phyloP scores from a whole-genome alignment of 2,113 vertebrate genomes.

The Pavo muticus region DNA sequence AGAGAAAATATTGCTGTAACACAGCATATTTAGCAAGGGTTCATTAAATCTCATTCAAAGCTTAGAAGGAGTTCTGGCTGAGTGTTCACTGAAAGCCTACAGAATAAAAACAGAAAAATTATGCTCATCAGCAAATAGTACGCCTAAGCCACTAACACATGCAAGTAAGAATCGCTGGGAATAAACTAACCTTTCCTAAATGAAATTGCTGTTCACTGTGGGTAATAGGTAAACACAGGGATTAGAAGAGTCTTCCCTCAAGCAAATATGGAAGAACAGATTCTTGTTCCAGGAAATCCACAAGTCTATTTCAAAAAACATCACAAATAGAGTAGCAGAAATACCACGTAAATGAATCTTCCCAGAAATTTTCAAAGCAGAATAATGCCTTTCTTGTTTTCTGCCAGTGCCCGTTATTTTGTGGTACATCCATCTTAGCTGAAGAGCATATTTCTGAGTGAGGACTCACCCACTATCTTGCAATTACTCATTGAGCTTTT shows the following conservation, averaged over 20 bases:
- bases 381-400: background rate
- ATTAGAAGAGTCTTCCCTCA: background rate
- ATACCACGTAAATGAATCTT: background rate
- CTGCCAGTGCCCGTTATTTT: background rate
- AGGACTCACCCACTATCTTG: background rate
- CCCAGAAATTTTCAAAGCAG: background rate
- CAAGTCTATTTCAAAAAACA: background rate
- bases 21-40: background rate
- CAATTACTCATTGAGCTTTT: background rate
- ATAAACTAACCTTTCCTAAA: slow-evolving; percentile 11
- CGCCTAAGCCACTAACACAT: background rate
- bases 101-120: background rate
- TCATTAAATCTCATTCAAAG: background rate
- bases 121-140: background rate
- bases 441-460: background rate
- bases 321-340: background rate
- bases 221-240: background rate
- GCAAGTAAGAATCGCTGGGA: background rate
- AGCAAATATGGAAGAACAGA: background rate
- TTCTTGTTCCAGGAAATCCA: background rate
- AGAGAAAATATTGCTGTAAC: background rate
- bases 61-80: background rate
- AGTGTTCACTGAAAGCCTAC: background rate
- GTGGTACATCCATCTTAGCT: background rate
- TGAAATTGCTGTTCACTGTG: background rate